Base-by-base conservation (phyloP, 2,797 vertebrate species). In the Xenopus petersii region DNA sequence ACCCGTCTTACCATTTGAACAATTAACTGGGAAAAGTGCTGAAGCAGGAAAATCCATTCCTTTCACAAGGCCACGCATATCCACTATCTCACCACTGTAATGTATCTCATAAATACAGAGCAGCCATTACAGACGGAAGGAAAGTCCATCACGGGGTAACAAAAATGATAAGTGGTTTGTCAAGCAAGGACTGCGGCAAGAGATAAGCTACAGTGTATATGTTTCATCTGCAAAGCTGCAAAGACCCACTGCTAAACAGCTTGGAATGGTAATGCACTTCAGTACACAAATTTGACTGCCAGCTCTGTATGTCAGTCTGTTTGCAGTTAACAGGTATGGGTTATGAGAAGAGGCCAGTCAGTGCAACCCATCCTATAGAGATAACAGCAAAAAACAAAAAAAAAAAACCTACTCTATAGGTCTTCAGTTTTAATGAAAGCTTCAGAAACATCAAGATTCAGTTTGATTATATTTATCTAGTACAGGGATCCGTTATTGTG, bases 161-260 rank as follows among this genome's bases (percentile, higher is more conserved):
- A 77, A 77, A 75, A 68, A 77, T 77, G 75, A 77, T 77, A 73
- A 73, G 75, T 77, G 65, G 49, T 77, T 77, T 73, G 75, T 77
- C 75, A 77, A 64, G 65, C 70, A 64, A 68, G 51, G 24, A 16
- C 59, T 77, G 59, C 58, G 65, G 26, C 66, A 46, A 73, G 56
- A 73, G 75, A 77, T 70, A 77, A 73, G 70, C 71, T 77, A 77
- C 64, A 77, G 56, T 58, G 66, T 73, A 73, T 77, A 24, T 77
- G 70, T 70, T 77, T 59, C 68, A 33, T 68, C 64, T 73, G 70
- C 65, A 73, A 68, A 77, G 65, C 70, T 77, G 75, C 59, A 70
- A 77, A 73, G 70, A 70, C 68, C 75, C 70, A 68, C 59, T 51
- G 59, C 55, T 68, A 75, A 73, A 68, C 58, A 58, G 48, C 61